A percentile compares a stretch with the other conserved stretches of the same genome.
Conservation (phyloP, 1,140 invertebrate genomes). For the Cydia amplana region DNA sequence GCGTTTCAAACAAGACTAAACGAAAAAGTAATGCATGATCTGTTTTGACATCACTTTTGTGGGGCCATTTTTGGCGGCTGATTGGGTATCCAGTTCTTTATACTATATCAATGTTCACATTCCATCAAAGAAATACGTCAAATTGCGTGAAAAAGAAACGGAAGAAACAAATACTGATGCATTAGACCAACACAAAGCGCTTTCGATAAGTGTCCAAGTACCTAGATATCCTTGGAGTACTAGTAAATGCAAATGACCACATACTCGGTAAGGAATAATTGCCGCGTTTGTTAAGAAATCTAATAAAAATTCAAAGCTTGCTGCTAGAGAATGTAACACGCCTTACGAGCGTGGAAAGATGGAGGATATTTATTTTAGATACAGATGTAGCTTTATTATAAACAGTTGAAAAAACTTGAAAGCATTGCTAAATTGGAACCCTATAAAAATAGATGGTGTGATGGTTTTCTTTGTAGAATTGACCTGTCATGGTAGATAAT, state of each 20-base stretch:
- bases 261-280: conserved; percentile 7
- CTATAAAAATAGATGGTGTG: neutral
- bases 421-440: neutral
- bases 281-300: neutral
- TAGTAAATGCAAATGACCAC: neutral
- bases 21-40: too few species aligned
- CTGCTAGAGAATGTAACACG: neutral
- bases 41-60: too few species aligned
- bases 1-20: too few species aligned
- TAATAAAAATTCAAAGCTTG: neutral
- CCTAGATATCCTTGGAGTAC: conserved; percentile 1
- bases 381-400: neutral
- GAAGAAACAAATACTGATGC: neutral
- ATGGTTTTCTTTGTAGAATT: neutral
- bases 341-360: neutral
- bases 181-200: neutral
- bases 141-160: neutral
- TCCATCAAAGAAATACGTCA: neutral
- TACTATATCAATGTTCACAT: too few species aligned
- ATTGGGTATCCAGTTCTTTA: too few species aligned
- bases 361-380: conserved; percentile 3
- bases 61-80: too few species aligned
- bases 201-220: neutral
- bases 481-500: neutral
- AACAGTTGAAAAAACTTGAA: neutral